Percentiles rank a stretch among this genome's conserved stretches.
phyloP scores from a whole-genome alignment of 2,888 invertebrate genomes.

The Tetragnatha montana region DNA sequence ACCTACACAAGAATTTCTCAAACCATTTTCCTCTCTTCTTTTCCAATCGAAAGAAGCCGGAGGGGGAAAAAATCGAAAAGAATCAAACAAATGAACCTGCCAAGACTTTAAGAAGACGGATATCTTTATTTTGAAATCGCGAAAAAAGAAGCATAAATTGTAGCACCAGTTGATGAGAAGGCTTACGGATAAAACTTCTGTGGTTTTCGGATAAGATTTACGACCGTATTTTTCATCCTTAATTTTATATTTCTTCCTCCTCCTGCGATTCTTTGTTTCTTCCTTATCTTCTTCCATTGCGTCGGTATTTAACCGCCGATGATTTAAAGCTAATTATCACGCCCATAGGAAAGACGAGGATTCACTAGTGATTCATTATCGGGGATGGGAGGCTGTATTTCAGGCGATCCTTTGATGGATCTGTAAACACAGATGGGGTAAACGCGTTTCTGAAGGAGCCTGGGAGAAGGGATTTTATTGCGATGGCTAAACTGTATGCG shows the following conservation, averaged over 20 bases:
- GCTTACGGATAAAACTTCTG: slow-evolving; percentile 47
- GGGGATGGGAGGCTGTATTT: slow-evolving; percentile 48
- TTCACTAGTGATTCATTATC: slow-evolving; percentile 45
- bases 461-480: not conserved
- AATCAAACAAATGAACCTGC: slow-evolving; percentile 57
- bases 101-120: slow-evolving; percentile 50
- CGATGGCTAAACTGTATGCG: not conserved
- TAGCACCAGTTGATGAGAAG: slow-evolving; percentile 55
- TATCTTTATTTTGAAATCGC: slow-evolving; percentile 51
- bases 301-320: slow-evolving; percentile 49
- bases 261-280: slow-evolving; percentile 58
- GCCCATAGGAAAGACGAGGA: slow-evolving; percentile 26
- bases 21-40: slow-evolving; percentile 1
- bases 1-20: slow-evolving; percentile 3
- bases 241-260: slow-evolving; percentile 56
- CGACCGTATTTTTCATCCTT: slow-evolving; percentile 59
- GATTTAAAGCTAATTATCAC: slow-evolving; percentile 61
- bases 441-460: not conserved
- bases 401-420: slow-evolving; percentile 24
- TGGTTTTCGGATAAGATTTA: slow-evolving; percentile 48
- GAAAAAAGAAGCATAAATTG: slow-evolving; percentile 52
- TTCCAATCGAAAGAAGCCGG: slow-evolving; percentile 9
- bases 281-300: slow-evolving; percentile 41
- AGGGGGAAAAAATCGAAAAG: slow-evolving; percentile 19
- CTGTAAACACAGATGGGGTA: not conserved